Evolutionary conservation across 2,797 vertebrate genomes (phyloP).

Genomic region (Hemitrygon akajei): DNA sequence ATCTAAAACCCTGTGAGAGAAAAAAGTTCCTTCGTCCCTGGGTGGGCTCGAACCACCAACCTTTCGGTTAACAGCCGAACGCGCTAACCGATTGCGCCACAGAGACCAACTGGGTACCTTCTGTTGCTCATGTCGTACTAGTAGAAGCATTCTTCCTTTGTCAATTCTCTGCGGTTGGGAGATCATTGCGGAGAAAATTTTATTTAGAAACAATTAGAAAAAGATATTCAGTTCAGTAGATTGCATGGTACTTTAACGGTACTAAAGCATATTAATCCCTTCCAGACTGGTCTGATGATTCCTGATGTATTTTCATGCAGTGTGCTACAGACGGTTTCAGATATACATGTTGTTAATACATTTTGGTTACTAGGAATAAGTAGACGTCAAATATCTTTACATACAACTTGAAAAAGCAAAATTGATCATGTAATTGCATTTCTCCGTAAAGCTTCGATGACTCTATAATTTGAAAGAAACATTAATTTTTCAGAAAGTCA

Average conservation of each 20-base stretch:
- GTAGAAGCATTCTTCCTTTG: neutral
- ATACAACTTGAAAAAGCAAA: neutral
- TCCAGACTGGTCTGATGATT: neutral
- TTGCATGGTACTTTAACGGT: neutral
- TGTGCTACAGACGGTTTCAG: neutral
- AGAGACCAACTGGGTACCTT: neutral
- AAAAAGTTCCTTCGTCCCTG: neutral
- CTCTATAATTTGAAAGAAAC: neutral
- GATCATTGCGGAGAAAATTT: no score
- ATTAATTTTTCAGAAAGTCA: neutral
- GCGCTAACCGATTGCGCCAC: constrained; percentile 36
- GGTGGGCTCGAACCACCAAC: constrained; percentile 36
- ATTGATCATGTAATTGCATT: neutral
- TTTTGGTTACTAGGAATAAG: neutral
- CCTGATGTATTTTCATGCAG: neutral
- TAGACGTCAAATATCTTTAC: neutral
- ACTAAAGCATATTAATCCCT: neutral
- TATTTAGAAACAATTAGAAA: neutral
- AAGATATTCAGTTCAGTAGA: neutral
- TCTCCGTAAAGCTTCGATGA: neutral
- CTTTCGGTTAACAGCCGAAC: constrained; percentile 36
- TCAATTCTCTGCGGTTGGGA: no score
- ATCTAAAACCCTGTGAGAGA: neutral
- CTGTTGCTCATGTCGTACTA: accelerated
- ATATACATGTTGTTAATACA: neutral